Conservation (phyloP, 2,113 vertebrate genomes). For the Pseudorectes ferrugineus region DNA sequence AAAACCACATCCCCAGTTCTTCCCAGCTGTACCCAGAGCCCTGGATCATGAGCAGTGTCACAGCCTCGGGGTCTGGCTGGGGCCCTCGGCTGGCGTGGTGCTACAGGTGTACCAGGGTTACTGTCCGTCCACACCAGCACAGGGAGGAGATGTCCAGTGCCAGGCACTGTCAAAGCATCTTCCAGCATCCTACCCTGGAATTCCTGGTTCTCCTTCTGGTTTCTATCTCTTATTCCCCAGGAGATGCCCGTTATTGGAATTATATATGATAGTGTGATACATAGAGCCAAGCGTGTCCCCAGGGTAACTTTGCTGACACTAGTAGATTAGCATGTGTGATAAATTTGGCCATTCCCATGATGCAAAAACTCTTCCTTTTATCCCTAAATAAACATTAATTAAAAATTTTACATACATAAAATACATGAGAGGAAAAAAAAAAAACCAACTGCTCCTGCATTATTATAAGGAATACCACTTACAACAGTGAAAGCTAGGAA, state of each 20-base stretch:
- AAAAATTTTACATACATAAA: conserved; percentile 21
- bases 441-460: neutral
- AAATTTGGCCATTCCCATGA: conserved; percentile 20
- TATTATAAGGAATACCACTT: neutral
- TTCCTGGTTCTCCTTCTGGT: neutral
- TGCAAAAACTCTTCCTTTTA: conserved; percentile 24
- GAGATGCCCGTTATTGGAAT: neutral
- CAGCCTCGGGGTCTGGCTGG: neutral
- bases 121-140: neutral
- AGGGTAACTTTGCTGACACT: conserved; percentile 8
- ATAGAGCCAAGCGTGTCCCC: neutral
- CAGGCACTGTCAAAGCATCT: neutral
- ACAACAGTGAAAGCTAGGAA: neutral
- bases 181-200: neutral
- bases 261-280: neutral
- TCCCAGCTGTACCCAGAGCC: neutral
- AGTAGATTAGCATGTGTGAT: neutral
- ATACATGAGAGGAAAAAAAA: neutral
- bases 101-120: rapidly evolving
- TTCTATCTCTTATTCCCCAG: neutral
- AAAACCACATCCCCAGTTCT: neutral
- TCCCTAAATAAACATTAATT: conserved; percentile 56
- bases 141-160: neutral
- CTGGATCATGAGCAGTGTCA: neutral
- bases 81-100: rapidly evolving